Evolutionary conservation across 2,888 invertebrate genomes (phyloP).

Genomic region (Linnaemya vulpina): DNA sequence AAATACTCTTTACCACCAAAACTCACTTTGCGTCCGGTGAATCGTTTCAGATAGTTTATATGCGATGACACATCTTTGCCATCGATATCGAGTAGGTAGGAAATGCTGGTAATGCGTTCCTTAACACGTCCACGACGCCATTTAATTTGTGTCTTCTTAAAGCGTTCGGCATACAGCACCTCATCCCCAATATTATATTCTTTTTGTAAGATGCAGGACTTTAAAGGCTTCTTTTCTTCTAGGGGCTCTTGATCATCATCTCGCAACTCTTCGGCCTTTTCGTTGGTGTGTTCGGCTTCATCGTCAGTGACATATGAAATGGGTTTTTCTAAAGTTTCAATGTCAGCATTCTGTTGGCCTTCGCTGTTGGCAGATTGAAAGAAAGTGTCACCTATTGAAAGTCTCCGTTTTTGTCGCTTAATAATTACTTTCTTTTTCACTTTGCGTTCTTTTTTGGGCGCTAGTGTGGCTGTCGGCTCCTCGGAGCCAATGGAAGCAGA

Average conservation of each 20-base stretch:
- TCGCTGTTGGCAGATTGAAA: constrained; percentile 66
- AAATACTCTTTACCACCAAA: constrained; percentile 82
- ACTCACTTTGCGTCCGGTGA: constrained; percentile 80
- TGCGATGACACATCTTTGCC: constrained; percentile 82
- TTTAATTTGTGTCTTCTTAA: constrained; percentile 80
- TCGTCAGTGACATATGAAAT: constrained; percentile 78
- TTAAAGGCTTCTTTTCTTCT: constrained; percentile 74
- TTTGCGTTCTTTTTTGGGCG: constrained; percentile 78
- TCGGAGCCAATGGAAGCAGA: constrained; percentile 33
- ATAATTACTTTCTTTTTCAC: constrained; percentile 82
- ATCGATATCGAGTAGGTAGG: constrained; percentile 81
- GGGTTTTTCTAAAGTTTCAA: constrained; percentile 81
- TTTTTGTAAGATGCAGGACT: constrained; percentile 79
- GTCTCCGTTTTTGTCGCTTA: constrained; percentile 80
- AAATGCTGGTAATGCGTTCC: constrained; percentile 82
- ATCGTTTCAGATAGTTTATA: constrained; percentile 82
- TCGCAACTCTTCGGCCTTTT: constrained; percentile 74
- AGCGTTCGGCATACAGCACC: constrained; percentile 81
- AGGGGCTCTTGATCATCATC: constrained; percentile 58
- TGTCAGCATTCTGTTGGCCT: constrained; percentile 74
- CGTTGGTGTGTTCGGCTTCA: constrained; percentile 66
- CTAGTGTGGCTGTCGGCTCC: constrained; percentile 29
- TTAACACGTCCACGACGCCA: constrained; percentile 80
- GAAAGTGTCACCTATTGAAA: constrained; percentile 79
- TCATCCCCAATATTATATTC: constrained; percentile 81